Conservation (phyloP, 2,797 vertebrate species). For the Simalia tracyae region DNA sequence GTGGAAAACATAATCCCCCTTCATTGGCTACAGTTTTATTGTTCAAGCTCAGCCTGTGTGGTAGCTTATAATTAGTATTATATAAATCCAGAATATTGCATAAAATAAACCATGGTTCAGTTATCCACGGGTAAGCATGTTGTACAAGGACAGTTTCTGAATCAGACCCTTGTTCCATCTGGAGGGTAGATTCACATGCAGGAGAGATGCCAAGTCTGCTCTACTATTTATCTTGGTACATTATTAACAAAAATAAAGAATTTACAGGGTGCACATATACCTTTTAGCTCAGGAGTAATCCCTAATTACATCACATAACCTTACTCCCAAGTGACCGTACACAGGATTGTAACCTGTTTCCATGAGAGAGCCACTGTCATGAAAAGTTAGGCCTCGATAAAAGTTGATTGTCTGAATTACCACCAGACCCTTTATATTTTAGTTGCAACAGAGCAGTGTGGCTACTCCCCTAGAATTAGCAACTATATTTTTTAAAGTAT, state of each 20-base stretch:
- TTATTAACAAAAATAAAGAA: background rate
- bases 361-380: background rate
- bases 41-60: background rate
- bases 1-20: background rate
- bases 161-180: background rate
- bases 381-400: background rate
- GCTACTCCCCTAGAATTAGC: background rate
- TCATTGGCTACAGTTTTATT: background rate
- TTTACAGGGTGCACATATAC: background rate
- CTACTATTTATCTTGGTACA: background rate
- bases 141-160: background rate
- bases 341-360: background rate
- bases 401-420: background rate
- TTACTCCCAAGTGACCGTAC: background rate
- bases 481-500: background rate
- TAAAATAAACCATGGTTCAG: background rate
- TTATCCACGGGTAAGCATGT: background rate
- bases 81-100: background rate
- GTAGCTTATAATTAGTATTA: background rate
- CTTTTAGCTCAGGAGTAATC: background rate
- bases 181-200: background rate
- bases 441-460: background rate
- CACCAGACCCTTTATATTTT: background rate
- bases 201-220: background rate
- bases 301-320: background rate